A percentile compares a stretch with the other conserved stretches of the same genome.
These are phyloP conservation scores for Diorhabda sublineata DNA, from an alignment of 1,140 invertebrate species.

Conservation along the genomic window DNA sequence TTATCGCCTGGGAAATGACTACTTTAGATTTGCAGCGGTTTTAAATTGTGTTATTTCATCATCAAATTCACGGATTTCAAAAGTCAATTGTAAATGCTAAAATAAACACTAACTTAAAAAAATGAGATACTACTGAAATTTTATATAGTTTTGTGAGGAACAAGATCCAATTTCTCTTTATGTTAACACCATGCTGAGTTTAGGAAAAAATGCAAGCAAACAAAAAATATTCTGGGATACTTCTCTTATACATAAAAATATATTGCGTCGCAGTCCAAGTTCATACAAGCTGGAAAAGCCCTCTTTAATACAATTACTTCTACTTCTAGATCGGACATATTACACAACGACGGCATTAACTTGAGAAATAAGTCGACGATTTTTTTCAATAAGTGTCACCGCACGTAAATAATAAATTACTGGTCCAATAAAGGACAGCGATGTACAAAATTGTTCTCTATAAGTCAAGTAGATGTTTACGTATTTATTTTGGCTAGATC, in stretches of 20 bases:
- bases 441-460: conserved; percentile 11
- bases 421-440: conserved; percentile 13
- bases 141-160: no score
- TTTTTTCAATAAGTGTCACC: conserved; percentile 19
- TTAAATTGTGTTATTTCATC: no score
- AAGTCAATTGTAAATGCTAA: no score
- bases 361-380: conserved; percentile 15
- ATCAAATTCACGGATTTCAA: no score
- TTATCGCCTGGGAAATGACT: no score
- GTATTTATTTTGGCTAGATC: conserved; percentile 17
- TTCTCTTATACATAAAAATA: background rate
- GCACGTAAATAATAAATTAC: conserved; percentile 16
- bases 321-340: conserved; percentile 4
- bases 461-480: conserved; percentile 18
- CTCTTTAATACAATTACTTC: conserved; percentile 5
- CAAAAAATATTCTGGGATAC: no score
- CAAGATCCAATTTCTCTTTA: no score
- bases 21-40: no score
- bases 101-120: no score
- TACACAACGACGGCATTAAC: conserved; percentile 7
- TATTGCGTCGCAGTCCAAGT: background rate
- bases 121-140: no score
- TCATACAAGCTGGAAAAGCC: background rate
- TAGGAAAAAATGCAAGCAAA: no score
- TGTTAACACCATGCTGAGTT: no score